These are phyloP conservation scores for Dryocosmus kuriphilus DNA, from an alignment of 2,888 invertebrate genomes.

Conservation along the genomic window DNA sequence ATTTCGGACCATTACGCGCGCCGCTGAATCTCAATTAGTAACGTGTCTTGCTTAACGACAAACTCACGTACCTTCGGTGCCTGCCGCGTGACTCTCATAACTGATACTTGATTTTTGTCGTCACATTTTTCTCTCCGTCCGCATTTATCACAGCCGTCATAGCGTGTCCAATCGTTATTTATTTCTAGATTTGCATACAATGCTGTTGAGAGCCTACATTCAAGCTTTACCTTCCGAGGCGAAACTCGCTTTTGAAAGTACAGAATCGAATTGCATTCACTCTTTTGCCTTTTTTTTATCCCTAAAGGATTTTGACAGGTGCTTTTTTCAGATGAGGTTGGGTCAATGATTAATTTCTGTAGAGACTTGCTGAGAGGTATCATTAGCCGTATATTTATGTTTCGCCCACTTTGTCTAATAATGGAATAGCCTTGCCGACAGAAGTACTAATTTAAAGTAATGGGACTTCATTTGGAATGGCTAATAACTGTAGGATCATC, in stretches of 20 bases:
- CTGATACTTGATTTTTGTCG: constrained; percentile 44
- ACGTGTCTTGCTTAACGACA: constrained; percentile 58
- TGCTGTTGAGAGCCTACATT: constrained; percentile 44
- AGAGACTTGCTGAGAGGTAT: background rate
- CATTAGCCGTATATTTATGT: background rate
- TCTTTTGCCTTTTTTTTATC: background rate
- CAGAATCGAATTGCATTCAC: background rate
- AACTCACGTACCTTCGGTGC: constrained; percentile 48
- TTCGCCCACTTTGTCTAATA: background rate
- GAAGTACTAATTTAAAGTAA: background rate
- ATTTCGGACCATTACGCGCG: constrained; percentile 73
- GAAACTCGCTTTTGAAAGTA: background rate
- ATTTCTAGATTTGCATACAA: constrained; percentile 63
- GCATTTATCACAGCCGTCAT: constrained; percentile 10
- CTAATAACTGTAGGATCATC: background rate
- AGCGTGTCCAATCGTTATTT: constrained; percentile 48
- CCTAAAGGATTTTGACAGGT: background rate
- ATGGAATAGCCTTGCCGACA: background rate
- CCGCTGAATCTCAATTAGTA: constrained; percentile 76
- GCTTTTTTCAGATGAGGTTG: background rate
- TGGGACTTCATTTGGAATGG: background rate
- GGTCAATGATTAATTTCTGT: too few relatives aligned
- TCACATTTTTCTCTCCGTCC: constrained; percentile 19
- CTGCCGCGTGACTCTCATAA: constrained; percentile 57
- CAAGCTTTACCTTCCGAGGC: background rate